Evolutionary conservation across 2,888 invertebrate genomes (phyloP).

Genomic region (Ectobius pallidus): DNA sequence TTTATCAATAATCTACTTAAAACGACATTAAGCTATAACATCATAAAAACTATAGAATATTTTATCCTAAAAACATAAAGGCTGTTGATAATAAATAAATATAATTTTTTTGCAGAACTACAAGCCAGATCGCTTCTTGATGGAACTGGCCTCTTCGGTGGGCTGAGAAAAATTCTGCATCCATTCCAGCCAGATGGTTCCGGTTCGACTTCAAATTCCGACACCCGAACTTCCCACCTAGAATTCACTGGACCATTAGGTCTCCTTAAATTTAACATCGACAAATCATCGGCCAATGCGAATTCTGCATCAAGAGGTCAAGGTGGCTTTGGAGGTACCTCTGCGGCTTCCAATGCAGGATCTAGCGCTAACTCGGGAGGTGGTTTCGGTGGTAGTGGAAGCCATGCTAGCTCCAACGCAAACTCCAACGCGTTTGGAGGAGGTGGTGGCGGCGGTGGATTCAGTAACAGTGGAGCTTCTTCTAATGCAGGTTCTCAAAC

Average conservation of each 20-base stretch:
- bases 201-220: neutral
- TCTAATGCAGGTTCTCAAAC: neutral
- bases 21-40: too few relatives aligned
- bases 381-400: neutral
- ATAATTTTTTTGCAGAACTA: too few relatives aligned
- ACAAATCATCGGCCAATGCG: neutral
- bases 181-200: neutral
- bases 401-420: neutral
- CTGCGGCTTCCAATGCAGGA: neutral
- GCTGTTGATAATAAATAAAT: too few relatives aligned
- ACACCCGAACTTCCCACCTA: neutral
- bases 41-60: too few relatives aligned
- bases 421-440: neutral
- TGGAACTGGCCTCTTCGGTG: slow-evolving; percentile 1
- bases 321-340: neutral
- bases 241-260: slow-evolving; percentile 6
- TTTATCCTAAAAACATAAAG: too few relatives aligned
- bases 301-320: too few relatives aligned
- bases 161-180: neutral
- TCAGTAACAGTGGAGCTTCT: neutral
- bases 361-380: neutral
- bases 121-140: neutral
- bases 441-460: neutral
- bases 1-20: too few relatives aligned
- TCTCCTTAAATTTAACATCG: slow-evolving; percentile 1